These are phyloP conservation scores for Pantherophis guttatus DNA, from an alignment of 2,113 vertebrate species.

Conservation along the genomic window DNA sequence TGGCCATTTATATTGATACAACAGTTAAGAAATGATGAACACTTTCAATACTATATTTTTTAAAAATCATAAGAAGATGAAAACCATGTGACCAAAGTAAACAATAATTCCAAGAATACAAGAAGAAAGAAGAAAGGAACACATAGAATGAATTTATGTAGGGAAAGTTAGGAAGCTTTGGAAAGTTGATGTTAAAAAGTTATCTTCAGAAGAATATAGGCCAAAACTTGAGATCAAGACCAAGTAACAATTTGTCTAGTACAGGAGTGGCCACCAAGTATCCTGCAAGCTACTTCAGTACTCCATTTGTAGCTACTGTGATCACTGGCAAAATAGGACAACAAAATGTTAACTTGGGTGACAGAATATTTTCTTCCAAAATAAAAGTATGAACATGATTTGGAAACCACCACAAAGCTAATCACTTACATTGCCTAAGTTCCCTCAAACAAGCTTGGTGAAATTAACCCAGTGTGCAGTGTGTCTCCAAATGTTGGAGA, in stretches of 20 bases:
- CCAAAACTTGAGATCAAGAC: background rate
- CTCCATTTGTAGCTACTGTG: background rate
- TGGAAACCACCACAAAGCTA: too few species aligned
- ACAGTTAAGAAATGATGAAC: background rate
- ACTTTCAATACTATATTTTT: background rate
- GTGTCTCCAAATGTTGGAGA: too few species aligned
- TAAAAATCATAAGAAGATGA: background rate
- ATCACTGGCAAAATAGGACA: background rate
- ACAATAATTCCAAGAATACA: background rate
- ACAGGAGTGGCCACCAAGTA: background rate
- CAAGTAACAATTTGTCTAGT: background rate
- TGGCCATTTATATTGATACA: background rate
- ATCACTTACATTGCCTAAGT: background rate
- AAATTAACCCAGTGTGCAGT: too few species aligned
- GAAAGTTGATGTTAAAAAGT: background rate
- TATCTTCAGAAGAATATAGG: background rate
- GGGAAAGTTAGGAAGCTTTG: background rate
- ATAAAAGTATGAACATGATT: background rate
- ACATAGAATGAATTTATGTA: background rate
- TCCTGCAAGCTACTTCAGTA: background rate
- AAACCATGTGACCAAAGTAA: background rate
- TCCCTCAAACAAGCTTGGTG: background rate
- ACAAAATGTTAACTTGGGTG: background rate
- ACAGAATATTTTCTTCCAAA: background rate
- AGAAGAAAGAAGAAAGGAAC: background rate